Evolutionary conservation across 2,113 vertebrate species (phyloP).

Genomic region (Sclerurus mexicanus): DNA sequence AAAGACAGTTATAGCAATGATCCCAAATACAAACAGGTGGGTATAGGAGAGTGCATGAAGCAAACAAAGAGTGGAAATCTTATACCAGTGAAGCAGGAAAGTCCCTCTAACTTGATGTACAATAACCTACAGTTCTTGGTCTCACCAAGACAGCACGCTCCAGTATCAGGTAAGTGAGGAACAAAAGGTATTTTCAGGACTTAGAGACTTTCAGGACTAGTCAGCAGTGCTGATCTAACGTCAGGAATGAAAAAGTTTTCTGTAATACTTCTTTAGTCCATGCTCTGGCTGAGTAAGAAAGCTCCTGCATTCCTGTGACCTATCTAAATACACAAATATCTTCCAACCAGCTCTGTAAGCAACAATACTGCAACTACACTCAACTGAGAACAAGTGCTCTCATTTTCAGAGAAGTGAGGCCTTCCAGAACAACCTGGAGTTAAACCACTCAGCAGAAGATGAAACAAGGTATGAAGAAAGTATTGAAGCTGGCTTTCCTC

Average conservation of each 20-base stretch:
- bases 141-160: neutral
- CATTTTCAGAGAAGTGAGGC: neutral
- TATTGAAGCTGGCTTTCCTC: neutral
- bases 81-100: neutral
- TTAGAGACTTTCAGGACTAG: neutral
- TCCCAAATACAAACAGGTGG: neutral
- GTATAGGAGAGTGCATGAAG: neutral
- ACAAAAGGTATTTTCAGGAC: neutral
- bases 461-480: neutral
- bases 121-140: neutral
- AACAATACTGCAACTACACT: accelerated
- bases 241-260: neutral
- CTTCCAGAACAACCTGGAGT: neutral
- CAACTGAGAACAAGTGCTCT: neutral
- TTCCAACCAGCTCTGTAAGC: neutral
- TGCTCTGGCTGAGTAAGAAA: neutral
- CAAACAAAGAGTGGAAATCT: neutral
- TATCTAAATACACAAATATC: neutral
- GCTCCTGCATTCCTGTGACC: neutral
- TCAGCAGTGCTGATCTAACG: neutral
- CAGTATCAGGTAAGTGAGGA: neutral
- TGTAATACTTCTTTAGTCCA: neutral
- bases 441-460: neutral
- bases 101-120: neutral
- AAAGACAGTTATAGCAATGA: neutral